A percentile compares a stretch with the other conserved stretches of the same genome.
phyloP scores from a whole-genome alignment of 2,888 invertebrate genomes.

The Cyaniris semiargus region DNA sequence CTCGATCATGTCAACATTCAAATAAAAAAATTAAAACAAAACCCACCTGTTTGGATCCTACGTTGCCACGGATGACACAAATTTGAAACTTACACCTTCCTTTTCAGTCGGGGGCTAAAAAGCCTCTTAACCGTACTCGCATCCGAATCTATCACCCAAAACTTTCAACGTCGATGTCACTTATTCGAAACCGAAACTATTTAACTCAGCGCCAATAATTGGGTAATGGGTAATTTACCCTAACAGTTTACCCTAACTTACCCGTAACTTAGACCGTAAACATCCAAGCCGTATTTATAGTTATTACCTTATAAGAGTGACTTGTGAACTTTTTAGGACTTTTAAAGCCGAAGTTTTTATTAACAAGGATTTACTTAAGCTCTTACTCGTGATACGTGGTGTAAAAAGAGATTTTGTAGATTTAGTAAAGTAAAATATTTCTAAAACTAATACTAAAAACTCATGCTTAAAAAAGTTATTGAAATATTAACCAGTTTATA shows the following conservation, averaged over 20 bases:
- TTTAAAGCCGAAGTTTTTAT: not conserved
- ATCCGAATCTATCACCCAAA: not conserved
- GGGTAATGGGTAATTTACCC: conserved; percentile 1
- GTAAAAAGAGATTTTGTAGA: not conserved
- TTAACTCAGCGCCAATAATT: not conserved
- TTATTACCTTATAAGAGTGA: not conserved
- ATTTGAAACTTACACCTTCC: too few species aligned
- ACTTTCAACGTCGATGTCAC: not conserved
- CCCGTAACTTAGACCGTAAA: not conserved
- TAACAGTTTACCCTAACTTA: not conserved
- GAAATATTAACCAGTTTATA: too few species aligned
- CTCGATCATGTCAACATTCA: too few species aligned
- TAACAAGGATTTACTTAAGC: conserved; percentile 3
- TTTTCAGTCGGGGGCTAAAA: not conserved
- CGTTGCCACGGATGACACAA: too few species aligned
- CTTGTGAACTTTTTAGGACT: not conserved
- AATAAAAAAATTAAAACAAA: too few species aligned
- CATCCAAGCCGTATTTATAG: not conserved
- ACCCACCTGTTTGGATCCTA: too few species aligned
- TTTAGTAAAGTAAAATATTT: too few species aligned
- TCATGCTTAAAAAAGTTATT: too few species aligned
- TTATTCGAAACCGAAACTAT: not conserved
- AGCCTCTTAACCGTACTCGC: not conserved
- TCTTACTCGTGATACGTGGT: not conserved
- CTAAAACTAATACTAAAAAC: too few species aligned